Percentiles rank a stretch among this genome's conserved stretches.
These are phyloP conservation scores for Euplexia lucipara DNA, from an alignment of 2,888 invertebrate species.

Conservation along the genomic window DNA sequence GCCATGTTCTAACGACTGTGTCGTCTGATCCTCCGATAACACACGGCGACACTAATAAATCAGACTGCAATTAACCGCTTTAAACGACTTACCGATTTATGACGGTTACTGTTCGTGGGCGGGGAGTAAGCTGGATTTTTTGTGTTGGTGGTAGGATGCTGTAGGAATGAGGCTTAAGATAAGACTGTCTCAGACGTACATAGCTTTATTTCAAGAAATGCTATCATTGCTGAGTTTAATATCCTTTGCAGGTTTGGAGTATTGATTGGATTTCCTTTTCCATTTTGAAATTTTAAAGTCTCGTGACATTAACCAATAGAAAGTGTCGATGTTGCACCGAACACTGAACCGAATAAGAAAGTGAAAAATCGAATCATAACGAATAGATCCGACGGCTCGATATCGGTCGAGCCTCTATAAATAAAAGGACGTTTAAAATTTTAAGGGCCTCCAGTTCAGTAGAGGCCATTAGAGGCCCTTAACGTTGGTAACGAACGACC, in stretches of 20 bases:
- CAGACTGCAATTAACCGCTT: conserved; percentile 75
- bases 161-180: conserved; percentile 14
- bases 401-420: conserved; percentile 85
- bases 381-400: conserved; percentile 80
- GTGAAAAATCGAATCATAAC: conserved; percentile 79
- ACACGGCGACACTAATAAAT: conserved; percentile 75
- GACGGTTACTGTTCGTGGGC: conserved; percentile 49
- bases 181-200: background rate
- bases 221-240: conserved; percentile 12
- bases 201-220: background rate
- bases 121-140: conserved; percentile 11
- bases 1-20: conserved; percentile 59
- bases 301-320: conserved; percentile 9
- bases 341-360: conserved; percentile 51
- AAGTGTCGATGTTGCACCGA: conserved; percentile 39
- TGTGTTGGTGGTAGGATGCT: background rate
- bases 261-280: background rate
- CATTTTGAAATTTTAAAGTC: background rate
- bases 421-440: conserved; percentile 89
- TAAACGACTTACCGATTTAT: conserved; percentile 72
- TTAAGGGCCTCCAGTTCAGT: conserved; percentile 84
- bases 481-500: conserved; percentile 82
- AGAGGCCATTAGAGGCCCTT: conserved; percentile 88
- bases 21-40: conserved; percentile 72
- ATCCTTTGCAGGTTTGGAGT: background rate